phyloP scores from a whole-genome alignment of 2,888 invertebrate genomes.

The Galerucella nymphaeae region DNA sequence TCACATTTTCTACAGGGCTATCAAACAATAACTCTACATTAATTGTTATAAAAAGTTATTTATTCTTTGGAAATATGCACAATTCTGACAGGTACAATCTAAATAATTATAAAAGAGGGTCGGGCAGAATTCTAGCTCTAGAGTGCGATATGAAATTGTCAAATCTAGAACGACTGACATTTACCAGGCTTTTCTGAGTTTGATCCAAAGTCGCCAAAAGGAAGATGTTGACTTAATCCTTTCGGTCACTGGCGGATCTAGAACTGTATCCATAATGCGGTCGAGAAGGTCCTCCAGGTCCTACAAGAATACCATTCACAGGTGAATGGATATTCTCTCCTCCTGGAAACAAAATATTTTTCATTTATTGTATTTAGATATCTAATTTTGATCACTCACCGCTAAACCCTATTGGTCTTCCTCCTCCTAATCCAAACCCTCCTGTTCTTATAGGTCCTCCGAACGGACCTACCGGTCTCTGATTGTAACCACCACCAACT shows the following conservation, averaged over 20 bases:
- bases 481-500: slow-evolving; percentile 42
- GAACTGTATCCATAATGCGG: slow-evolving; percentile 28
- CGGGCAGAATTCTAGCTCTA: too few species aligned
- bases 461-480: slow-evolving; percentile 62
- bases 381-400: slow-evolving; percentile 16
- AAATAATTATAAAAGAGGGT: too few species aligned
- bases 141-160: too few species aligned
- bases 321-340: slow-evolving; percentile 51
- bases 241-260: slow-evolving; percentile 12
- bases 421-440: slow-evolving; percentile 60
- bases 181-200: too few species aligned
- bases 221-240: background rate
- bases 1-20: background rate
- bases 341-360: slow-evolving; percentile 15
- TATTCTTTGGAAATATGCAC: background rate
- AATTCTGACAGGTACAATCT: background rate
- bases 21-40: background rate
- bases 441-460: slow-evolving; percentile 63
- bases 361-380: slow-evolving; percentile 3
- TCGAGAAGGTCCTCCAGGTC: slow-evolving; percentile 61
- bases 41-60: background rate
- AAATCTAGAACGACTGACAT: too few species aligned
- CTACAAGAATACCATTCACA: slow-evolving; percentile 64
- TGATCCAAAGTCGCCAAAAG: too few species aligned
- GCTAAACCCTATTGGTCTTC: slow-evolving; percentile 40